Evolutionary conservation across 2,888 invertebrate species (phyloP).

Genomic region (Dendrolimus pini): DNA sequence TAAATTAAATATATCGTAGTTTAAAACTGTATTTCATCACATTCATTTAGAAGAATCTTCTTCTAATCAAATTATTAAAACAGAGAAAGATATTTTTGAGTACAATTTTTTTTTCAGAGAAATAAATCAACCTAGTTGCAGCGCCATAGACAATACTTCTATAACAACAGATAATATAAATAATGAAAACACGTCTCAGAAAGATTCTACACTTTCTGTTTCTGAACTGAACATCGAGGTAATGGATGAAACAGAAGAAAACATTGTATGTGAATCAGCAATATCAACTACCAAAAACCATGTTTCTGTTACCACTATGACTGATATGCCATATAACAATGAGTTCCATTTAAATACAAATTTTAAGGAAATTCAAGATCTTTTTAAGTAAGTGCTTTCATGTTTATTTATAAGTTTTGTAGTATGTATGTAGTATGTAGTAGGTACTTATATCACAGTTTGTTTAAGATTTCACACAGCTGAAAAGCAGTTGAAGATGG

Average conservation of each 20-base stretch:
- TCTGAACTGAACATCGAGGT: conserved; percentile 36
- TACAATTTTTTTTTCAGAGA: conserved; percentile 28
- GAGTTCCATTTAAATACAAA: conserved; percentile 15
- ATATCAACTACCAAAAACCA: not conserved
- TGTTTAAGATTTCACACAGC: conserved; percentile 15
- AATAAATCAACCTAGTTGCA: conserved; percentile 31
- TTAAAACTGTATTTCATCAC: too few species aligned
- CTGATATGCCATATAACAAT: conserved; percentile 9
- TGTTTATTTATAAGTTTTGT: not conserved
- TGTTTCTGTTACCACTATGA: conserved; percentile 6
- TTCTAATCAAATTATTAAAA: too few species aligned
- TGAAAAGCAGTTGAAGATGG: conserved; percentile 58
- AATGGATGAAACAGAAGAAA: conserved; percentile 19
- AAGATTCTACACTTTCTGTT: conserved; percentile 35
- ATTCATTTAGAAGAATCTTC: too few species aligned
- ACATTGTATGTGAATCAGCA: not conserved
- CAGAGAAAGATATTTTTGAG: too few species aligned
- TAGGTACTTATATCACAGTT: not conserved
- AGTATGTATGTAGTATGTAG: conserved; percentile 2
- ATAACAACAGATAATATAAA: conserved; percentile 21
- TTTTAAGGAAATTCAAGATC: conserved; percentile 41
- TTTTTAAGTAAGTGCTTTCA: conserved; percentile 37
- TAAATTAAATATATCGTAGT: too few species aligned
- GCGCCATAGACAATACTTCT: conserved; percentile 21
- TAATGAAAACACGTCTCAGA: conserved; percentile 17